Conservation (phyloP, 2,797 vertebrate species). For the Poecilia velifera region DNA sequence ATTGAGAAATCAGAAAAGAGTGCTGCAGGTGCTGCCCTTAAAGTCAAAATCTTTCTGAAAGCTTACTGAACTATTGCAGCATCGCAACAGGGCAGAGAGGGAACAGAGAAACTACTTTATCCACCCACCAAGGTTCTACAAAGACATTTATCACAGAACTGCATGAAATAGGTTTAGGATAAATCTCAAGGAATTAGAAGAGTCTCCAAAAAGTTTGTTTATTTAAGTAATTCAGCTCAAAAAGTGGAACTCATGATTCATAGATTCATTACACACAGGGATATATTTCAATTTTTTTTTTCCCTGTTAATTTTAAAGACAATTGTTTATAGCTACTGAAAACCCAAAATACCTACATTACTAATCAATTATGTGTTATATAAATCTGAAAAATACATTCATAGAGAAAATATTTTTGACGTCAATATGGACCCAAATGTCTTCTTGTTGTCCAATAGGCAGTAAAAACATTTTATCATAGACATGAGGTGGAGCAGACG, state of each 20-base stretch:
- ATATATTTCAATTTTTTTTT: neutral
- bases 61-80: slow-evolving; percentile 13
- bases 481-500: neutral
- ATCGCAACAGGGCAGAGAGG: slow-evolving; percentile 1
- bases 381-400: neutral
- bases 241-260: neutral
- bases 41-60: slow-evolving; percentile 19
- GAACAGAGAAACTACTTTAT: slow-evolving; percentile 6
- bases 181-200: neutral
- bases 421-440: neutral
- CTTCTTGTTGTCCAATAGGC: neutral
- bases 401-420: neutral
- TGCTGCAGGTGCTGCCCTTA: slow-evolving; percentile 37
- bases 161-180: neutral
- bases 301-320: neutral
- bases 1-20: slow-evolving; percentile 33
- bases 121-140: neutral
- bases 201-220: neutral
- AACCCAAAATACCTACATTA: neutral
- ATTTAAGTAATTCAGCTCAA: neutral
- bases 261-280: neutral
- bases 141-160: neutral
- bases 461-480: neutral
- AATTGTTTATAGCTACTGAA: neutral
- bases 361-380: neutral